Conservation (phyloP, 2,113 vertebrate species). For the Trochalopteron elliotii region DNA sequence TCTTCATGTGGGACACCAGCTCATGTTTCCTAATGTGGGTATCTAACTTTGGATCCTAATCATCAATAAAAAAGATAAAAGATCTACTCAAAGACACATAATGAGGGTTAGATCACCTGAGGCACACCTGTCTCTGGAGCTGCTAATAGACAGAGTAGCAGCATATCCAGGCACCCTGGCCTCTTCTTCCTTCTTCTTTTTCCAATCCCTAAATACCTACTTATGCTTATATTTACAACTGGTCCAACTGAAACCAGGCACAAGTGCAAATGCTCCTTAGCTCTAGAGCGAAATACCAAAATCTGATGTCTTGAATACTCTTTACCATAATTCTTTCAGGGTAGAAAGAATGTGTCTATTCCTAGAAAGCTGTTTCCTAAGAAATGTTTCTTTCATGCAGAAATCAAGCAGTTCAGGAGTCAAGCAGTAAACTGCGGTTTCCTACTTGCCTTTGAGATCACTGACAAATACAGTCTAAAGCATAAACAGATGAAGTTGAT, state of each 20-base stretch:
- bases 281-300: background rate
- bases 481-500: background rate
- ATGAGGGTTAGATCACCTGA: background rate
- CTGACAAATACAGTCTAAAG: background rate
- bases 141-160: background rate
- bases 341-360: background rate
- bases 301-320: background rate
- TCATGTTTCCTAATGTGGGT: background rate
- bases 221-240: background rate
- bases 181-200: background rate
- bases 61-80: background rate
- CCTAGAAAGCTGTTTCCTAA: background rate
- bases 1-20: background rate
- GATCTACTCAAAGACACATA: background rate
- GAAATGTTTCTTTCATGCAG: background rate
- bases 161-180: background rate
- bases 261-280: rapidly evolving
- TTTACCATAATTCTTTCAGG: background rate
- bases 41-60: background rate
- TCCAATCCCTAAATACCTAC: background rate
- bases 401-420: background rate
- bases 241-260: background rate
- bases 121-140: background rate
- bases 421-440: background rate
- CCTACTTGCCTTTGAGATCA: background rate